Evolutionary conservation across 2,797 vertebrate species (phyloP).

Genomic region (Aselliscus stoliczkanus): DNA sequence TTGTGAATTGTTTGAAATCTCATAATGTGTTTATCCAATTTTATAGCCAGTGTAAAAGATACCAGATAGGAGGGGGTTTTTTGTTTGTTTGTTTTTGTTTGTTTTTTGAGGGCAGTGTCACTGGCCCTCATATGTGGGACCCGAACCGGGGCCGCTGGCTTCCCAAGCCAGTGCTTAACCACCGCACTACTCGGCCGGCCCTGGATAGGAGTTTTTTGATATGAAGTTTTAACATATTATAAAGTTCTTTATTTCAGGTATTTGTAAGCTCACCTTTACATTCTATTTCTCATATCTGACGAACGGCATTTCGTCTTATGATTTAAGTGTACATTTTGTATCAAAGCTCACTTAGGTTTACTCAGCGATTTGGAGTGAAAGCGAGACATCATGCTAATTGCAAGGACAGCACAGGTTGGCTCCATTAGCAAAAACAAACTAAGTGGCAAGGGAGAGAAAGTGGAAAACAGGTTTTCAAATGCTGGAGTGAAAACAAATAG

Average conservation of each 20-base stretch:
- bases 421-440: slow-evolving; percentile 32
- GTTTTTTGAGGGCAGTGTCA: too few relatives aligned
- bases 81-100: too few relatives aligned
- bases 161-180: too few relatives aligned
- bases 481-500: slow-evolving; percentile 20
- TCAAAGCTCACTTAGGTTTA: background rate
- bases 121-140: too few relatives aligned
- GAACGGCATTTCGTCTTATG: background rate
- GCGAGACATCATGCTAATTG: background rate
- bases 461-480: slow-evolving; percentile 22
- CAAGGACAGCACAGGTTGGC: background rate
- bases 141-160: too few relatives aligned
- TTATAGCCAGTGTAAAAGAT: background rate
- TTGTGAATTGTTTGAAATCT: background rate
- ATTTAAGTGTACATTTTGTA: background rate
- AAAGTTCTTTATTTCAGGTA: background rate
- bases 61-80: background rate
- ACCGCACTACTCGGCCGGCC: too few relatives aligned
- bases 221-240: background rate
- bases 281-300: background rate
- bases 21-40: background rate
- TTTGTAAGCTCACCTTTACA: background rate
- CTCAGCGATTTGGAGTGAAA: background rate
- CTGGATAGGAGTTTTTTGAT: background rate
- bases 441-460: slow-evolving; percentile 30